Conservation (phyloP, 2,888 invertebrate genomes). For the Myathropa florea region DNA sequence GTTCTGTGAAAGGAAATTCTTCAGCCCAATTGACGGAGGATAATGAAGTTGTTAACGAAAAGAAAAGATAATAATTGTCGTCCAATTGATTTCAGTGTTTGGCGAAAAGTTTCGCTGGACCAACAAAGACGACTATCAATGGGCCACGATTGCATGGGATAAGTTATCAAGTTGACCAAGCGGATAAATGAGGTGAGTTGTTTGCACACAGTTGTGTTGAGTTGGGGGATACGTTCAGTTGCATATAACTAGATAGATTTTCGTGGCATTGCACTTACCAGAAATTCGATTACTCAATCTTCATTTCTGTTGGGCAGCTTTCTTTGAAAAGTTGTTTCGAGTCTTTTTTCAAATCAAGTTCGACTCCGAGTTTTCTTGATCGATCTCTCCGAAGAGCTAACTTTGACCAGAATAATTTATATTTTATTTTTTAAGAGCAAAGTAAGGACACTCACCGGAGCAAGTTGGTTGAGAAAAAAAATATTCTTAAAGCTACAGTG, state of each 20-base stretch:
- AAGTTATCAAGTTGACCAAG: background rate
- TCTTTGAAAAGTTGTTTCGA: too few relatives aligned
- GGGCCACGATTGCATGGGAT: background rate
- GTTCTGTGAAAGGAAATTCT: slow-evolving; percentile 1
- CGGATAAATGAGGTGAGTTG: background rate
- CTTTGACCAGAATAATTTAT: too few relatives aligned
- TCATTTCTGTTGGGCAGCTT: too few relatives aligned
- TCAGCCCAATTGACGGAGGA: slow-evolving; percentile 11
- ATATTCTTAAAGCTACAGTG: too few relatives aligned
- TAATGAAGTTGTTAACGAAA: background rate
- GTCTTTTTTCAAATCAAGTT: too few relatives aligned
- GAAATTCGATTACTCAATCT: too few relatives aligned
- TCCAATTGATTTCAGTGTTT: slow-evolving; percentile 15
- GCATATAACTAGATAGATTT: background rate
- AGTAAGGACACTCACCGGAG: too few relatives aligned
- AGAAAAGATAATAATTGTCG: background rate
- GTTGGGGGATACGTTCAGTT: background rate
- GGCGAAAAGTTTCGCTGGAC: slow-evolving; percentile 1
- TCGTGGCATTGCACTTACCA: too few relatives aligned
- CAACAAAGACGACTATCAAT: background rate
- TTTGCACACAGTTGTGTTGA: background rate
- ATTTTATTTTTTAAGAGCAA: too few relatives aligned
- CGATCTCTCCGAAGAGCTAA: too few relatives aligned
- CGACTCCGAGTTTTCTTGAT: too few relatives aligned
- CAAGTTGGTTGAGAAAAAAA: too few relatives aligned